Evolutionary conservation across 1,140 invertebrate species (phyloP), one percentile per base, ranked within the genome.

Genomic region (Scaptomyza graminum): DNA sequence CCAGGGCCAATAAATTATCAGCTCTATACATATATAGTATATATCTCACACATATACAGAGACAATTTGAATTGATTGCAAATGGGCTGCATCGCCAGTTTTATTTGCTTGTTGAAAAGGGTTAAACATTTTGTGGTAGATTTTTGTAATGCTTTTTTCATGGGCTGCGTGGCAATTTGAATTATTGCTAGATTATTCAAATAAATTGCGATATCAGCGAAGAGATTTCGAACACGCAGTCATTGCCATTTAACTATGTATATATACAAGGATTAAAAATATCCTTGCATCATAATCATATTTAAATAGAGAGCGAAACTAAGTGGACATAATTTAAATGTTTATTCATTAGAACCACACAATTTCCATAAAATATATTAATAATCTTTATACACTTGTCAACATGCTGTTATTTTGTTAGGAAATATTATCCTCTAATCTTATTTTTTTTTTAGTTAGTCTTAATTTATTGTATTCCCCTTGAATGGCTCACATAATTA

Each of bases 111-210:
- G 77, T 44, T 74, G 74, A 84, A 84, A 84, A 85, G 75, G 77
- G 81, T 80, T 80, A 47, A 34, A 84, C 62, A 51, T 49, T 59
- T 67, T 57, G 28, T 9, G 15, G 3, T 64, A n/a, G 7, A 39
- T 52, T 70, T 75, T 69, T 51, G 59, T 65, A 47, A 22, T 41
- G 43, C 16, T 41, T 71, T 61, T 64, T 57, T 68, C 31, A 16
- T 52, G 28, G 15, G 34, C 46, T 31, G 34, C 66, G 31, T 37
- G 78, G 66, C 74, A 54, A 64, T 80, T 84, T 84, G 80, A 84
- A 67, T 66, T 84, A 84, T 85, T 44, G 74, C 74, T 64, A 76
- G 80, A 85, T 84, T 84, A 84, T 85, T 85, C 66, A 77, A 85
- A 84, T 80, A 74, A 74, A 84, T 77, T 64, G 61, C 49, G 63